Evolutionary conservation across 2,888 invertebrate genomes (phyloP).

Genomic region (Dasysyrphus albostriatus): DNA sequence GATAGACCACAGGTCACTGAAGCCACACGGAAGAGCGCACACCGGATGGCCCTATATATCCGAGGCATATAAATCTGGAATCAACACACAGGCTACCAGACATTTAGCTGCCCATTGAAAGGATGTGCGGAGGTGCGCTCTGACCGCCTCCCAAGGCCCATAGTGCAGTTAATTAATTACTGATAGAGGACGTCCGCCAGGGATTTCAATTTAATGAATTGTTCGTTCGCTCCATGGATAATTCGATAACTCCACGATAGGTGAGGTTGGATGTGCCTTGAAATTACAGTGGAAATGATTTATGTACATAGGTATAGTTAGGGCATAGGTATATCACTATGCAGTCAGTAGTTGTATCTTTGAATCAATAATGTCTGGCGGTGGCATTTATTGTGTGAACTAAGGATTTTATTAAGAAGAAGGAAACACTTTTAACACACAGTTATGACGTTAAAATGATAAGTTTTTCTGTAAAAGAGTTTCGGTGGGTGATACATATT

Average conservation of each 20-base stretch:
- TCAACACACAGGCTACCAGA: constrained; percentile 13
- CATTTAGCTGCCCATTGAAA: constrained; percentile 40
- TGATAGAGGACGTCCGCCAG: constrained; percentile 67
- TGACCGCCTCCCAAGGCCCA: constrained; percentile 36
- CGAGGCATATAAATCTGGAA: constrained; percentile 62
- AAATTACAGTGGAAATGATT: constrained; percentile 2
- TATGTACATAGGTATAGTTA: neutral
- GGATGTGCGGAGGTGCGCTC: constrained; percentile 29
- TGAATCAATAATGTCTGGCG: neutral
- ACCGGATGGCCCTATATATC: constrained; percentile 35
- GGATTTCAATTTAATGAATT: constrained; percentile 69
- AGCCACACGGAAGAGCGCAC: constrained; percentile 10
- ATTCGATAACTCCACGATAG: constrained; percentile 18
- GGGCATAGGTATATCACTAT: neutral
- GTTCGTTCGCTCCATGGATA: constrained; percentile 56
- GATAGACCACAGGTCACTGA: constrained; percentile 10
- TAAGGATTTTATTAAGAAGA: neutral
- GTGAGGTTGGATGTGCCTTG: neutral
- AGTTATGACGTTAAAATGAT: too few relatives aligned
- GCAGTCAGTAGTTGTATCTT: neutral
- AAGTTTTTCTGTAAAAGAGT: too few relatives aligned
- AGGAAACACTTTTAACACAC: neutral
- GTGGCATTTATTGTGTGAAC: neutral
- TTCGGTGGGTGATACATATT: too few relatives aligned
- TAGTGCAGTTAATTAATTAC: constrained; percentile 73